phyloP scores from a whole-genome alignment of 2,888 invertebrate species.

The Elysia crispata region DNA sequence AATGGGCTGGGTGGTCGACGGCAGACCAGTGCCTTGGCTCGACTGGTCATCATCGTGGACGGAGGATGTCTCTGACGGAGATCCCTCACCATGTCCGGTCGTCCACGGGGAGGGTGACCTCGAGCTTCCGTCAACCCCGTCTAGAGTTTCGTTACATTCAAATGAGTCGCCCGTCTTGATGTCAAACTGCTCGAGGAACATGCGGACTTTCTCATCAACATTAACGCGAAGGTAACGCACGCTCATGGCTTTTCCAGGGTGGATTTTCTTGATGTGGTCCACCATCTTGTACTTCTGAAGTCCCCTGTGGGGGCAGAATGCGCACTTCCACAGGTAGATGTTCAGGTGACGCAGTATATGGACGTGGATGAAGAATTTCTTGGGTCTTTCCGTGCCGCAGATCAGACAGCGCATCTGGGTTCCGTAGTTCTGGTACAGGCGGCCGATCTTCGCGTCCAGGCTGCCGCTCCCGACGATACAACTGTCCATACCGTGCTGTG shows the following conservation, averaged over 20 bases:
- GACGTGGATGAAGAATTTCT: slow-evolving; percentile 68
- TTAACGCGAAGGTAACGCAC: slow-evolving; percentile 54
- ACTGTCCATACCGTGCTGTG: slow-evolving; percentile 45
- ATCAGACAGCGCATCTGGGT: slow-evolving; percentile 61
- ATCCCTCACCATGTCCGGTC: slow-evolving; percentile 6
- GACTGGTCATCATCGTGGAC: background rate
- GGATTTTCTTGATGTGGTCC: slow-evolving; percentile 55
- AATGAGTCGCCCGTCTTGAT: background rate
- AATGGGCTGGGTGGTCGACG: background rate
- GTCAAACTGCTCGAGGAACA: slow-evolving; percentile 50
- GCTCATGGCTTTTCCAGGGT: slow-evolving; percentile 52
- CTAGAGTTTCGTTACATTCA: background rate
- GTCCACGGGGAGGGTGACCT: background rate
- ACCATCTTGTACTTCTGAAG: slow-evolving; percentile 58
- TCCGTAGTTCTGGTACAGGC: slow-evolving; percentile 56
- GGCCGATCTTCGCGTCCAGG: slow-evolving; percentile 54
- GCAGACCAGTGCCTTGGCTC: background rate
- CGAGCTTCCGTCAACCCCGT: background rate
- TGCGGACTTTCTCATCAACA: slow-evolving; percentile 51
- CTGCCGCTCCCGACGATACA: slow-evolving; percentile 57
- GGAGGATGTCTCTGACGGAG: background rate
- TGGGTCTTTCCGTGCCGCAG: slow-evolving; percentile 63
- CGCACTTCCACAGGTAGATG: slow-evolving; percentile 66
- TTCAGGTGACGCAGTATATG: slow-evolving; percentile 68
- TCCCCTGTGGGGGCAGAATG: slow-evolving; percentile 62